Evolutionary conservation across 2,797 vertebrate genomes (phyloP).

Genomic region (Psittacula derbiana): DNA sequence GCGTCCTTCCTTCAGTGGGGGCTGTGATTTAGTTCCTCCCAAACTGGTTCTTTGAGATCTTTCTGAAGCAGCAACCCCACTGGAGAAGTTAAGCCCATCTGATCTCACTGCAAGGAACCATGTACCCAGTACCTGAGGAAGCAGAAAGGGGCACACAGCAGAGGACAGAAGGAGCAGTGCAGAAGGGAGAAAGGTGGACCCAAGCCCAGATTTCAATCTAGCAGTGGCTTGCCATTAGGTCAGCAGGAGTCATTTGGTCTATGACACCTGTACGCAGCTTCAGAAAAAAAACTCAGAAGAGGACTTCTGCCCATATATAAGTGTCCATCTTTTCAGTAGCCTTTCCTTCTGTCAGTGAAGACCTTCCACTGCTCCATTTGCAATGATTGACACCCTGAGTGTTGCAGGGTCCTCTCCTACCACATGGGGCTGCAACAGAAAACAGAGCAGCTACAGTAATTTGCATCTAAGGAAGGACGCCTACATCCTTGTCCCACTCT

Average conservation of each 20-base stretch:
- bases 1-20: accelerated
- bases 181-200: neutral
- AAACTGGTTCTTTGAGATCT: neutral
- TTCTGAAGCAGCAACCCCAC: neutral
- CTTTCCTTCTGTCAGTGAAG: neutral
- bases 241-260: neutral
- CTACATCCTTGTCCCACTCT: neutral
- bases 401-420: neutral
- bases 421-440: neutral
- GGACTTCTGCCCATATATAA: neutral
- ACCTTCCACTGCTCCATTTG: neutral
- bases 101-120: neutral
- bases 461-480: neutral
- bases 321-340: neutral
- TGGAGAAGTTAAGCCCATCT: neutral
- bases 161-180: neutral
- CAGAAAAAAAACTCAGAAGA: neutral
- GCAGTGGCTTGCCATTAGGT: neutral
- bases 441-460: neutral
- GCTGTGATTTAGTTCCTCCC: neutral
- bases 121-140: neutral
- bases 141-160: neutral
- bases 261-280: neutral
- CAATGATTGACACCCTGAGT: neutral
- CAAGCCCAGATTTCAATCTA: neutral